These are phyloP conservation scores for Leuctra nigra DNA, from an alignment of 2,888 invertebrate species.

Conservation along the genomic window DNA sequence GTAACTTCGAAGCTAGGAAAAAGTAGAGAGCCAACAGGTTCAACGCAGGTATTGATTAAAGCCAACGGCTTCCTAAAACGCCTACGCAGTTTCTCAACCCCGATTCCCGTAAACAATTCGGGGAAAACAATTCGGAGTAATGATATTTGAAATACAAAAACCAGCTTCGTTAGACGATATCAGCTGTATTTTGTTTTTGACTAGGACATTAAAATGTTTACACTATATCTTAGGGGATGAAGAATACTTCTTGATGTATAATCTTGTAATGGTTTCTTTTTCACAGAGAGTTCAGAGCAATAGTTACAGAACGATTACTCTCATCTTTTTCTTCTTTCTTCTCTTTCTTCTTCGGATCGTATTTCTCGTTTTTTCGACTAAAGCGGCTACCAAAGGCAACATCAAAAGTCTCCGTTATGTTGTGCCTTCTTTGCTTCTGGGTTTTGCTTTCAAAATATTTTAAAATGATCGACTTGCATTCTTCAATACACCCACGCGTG, in stretches of 20 bases:
- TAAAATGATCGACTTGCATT: neutral
- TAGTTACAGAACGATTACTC: slow-evolving; percentile 5
- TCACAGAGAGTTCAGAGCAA: too few relatives aligned
- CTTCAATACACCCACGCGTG: neutral
- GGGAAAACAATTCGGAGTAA: too few relatives aligned
- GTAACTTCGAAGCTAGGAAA: slow-evolving; percentile 14
- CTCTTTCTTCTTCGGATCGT: slow-evolving; percentile 22
- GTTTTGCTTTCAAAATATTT: slow-evolving; percentile 19
- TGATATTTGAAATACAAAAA: too few relatives aligned
- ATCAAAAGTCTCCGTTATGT: slow-evolving; percentile 25
- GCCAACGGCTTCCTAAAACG: neutral
- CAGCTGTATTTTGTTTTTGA: too few relatives aligned
- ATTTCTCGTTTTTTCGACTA: slow-evolving; percentile 21
- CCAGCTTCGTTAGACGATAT: too few relatives aligned
- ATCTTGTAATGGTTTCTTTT: too few relatives aligned
- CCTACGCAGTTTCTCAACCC: too few relatives aligned
- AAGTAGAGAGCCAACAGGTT: slow-evolving; percentile 25
- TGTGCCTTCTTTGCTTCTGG: slow-evolving; percentile 24
- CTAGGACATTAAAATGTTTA: too few relatives aligned
- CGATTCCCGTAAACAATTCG: too few relatives aligned
- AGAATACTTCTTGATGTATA: too few relatives aligned
- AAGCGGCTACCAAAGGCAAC: slow-evolving; percentile 20
- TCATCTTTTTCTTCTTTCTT: slow-evolving; percentile 23
- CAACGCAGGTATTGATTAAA: slow-evolving; percentile 9
- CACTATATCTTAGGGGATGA: too few relatives aligned